These are phyloP conservation scores for Biston betularia DNA, from an alignment of 2,888 invertebrate genomes.

Conservation along the genomic window DNA sequence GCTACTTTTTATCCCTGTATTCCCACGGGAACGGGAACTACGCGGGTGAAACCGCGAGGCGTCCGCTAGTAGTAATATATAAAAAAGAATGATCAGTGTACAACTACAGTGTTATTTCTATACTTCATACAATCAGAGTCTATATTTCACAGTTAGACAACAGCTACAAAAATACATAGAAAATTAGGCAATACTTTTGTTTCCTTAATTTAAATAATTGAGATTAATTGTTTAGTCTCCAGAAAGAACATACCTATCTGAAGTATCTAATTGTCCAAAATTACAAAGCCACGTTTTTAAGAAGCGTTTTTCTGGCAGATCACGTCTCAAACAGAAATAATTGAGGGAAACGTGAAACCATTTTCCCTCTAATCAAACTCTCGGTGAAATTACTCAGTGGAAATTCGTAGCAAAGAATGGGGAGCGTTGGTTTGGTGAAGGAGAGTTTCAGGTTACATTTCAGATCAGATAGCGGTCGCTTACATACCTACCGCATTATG, in stretches of 20 bases:
- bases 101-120: no score
- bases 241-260: slow-evolving; percentile 12
- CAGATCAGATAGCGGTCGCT: slow-evolving; percentile 68
- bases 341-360: slow-evolving; percentile 41
- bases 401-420: slow-evolving; percentile 40
- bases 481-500: slow-evolving; percentile 69
- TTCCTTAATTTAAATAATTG: slow-evolving; percentile 18
- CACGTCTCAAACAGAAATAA: slow-evolving; percentile 37
- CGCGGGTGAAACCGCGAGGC: no score
- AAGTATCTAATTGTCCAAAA: slow-evolving; percentile 25
- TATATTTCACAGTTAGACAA: no score
- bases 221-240: slow-evolving; percentile 18
- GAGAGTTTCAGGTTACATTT: slow-evolving; percentile 70
- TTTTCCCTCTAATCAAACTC: slow-evolving; percentile 43
- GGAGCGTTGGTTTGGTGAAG: slow-evolving; percentile 41
- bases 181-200: slow-evolving; percentile 2
- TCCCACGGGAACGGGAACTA: no score
- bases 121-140: no score
- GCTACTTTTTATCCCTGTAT: no score
- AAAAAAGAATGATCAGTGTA: no score
- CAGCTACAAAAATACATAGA: no score
- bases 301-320: slow-evolving; percentile 26
- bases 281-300: slow-evolving; percentile 29
- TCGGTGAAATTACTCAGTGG: slow-evolving; percentile 38
- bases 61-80: no score